phyloP scores from a whole-genome alignment of 2,113 vertebrate species.

The Oncorhynchus kisutch region DNA sequence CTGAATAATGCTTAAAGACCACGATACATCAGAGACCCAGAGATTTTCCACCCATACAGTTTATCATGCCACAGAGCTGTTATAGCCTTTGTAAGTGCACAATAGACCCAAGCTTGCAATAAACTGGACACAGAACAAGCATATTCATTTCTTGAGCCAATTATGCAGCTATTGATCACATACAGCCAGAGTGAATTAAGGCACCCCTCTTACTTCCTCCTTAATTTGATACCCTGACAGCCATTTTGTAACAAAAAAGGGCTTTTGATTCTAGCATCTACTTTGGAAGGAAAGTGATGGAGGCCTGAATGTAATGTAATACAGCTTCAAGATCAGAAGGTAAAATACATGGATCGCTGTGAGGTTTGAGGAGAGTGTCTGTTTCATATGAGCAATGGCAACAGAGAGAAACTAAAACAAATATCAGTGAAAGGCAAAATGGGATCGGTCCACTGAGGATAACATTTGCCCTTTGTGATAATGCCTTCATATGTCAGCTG shows the following conservation, averaged over 20 bases:
- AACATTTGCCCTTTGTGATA: background rate
- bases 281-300: no score
- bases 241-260: background rate
- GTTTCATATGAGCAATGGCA: background rate
- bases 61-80: no score
- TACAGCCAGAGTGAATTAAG: slow-evolving; percentile 11
- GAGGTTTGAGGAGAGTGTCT: background rate
- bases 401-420: background rate
- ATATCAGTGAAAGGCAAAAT: background rate
- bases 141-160: slow-evolving; percentile 14
- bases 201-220: background rate
- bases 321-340: no score
- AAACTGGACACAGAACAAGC: background rate
- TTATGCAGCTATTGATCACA: slow-evolving; percentile 8
- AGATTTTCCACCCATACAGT: no score
- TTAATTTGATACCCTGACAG: slow-evolving; percentile 16
- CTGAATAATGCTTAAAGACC: no score
- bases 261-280: background rate
- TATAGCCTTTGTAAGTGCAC: no score
- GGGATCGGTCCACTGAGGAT: background rate
- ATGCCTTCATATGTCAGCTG: background rate
- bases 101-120: background rate
- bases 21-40: no score
- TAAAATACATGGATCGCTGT: no score
- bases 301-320: no score